phyloP scores from a whole-genome alignment of 2,797 vertebrate genomes.

The Semotilus atromaculatus region DNA sequence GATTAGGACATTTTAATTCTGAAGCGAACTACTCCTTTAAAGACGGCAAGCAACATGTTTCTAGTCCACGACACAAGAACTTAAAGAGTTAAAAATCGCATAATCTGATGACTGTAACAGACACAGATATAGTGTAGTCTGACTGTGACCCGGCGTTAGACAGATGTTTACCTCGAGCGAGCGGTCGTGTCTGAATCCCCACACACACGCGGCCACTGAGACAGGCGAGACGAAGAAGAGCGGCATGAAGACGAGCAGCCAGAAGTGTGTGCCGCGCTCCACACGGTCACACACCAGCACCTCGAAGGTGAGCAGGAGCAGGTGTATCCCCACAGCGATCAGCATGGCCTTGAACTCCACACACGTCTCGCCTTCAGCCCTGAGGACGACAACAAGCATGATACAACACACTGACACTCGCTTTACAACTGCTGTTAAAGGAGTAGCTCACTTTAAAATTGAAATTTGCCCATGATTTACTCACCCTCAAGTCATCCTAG shows the following conservation, averaged over 20 bases:
- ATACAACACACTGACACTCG: too few species aligned
- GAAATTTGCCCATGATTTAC: too few species aligned
- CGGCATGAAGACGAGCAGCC: conserved; percentile 98
- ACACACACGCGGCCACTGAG: conserved; percentile 96
- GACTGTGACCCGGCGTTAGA: neutral
- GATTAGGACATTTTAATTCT: too few species aligned
- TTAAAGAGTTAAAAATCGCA: too few species aligned
- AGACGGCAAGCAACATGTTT: too few species aligned
- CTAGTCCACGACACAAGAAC: too few species aligned
- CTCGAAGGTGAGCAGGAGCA: conserved; percentile 96
- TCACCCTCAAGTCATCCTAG: too few species aligned
- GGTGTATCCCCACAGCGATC: conserved; percentile 95
- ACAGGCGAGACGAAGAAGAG: conserved; percentile 98
- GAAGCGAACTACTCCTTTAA: too few species aligned
- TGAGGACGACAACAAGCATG: conserved; percentile 57
- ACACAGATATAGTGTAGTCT: too few species aligned
- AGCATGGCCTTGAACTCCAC: conserved; percentile 99
- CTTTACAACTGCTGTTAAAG: too few species aligned
- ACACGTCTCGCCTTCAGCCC: conserved; percentile 97
- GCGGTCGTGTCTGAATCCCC: conserved; percentile 97
- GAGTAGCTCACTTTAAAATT: too few species aligned
- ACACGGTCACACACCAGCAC: conserved; percentile 96
- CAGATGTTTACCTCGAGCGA: conserved; percentile 86
- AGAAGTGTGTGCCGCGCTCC: conserved; percentile 88
- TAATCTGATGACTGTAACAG: neutral